Base-by-base conservation (phyloP, 2,113 vertebrate species). In the Limnothrissa miodon region DNA sequence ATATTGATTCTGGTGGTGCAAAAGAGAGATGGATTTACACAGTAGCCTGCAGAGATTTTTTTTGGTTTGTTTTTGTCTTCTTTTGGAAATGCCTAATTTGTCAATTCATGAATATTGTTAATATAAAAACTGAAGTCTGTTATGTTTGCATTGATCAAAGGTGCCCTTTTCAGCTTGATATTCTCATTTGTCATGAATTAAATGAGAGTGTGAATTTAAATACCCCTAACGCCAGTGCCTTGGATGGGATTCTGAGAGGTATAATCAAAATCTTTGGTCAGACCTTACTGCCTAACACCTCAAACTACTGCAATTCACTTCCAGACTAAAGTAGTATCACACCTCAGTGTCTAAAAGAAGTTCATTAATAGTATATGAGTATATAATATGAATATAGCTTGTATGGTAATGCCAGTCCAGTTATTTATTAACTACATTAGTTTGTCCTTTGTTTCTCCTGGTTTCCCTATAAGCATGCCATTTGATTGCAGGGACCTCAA, bases 1-100 rank as follows among this genome's bases (percentile, higher is more conserved):
- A 87, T 85, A 94, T 95, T 92, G 93, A 93, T 95, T 94, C 91
- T 83, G 89, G 88, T 83, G 89, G 88, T n/a, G 33, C 9, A 17
- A 74, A 15, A 15, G 11, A 13, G 29, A 36, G 25, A 74, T 11
- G 36, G 29, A 74, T 5, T 36, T n/a, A 1, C 29, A 70, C 11
- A 70, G 33, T 33, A 70, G 15, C 11, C 4, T 17, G 29, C 66
- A 36, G 11, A 74, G 4, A 33, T 13, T 70, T 11, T 36, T 74
- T 36, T 70, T 70, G 2, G 42, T 42, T 13, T 70, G 25, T 36
- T 70, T 15, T 15, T 33, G 62, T 15, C 29, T 70, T 33, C 66
- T 33, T 74, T 15, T 74, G 4, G 9, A 15, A 74, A 74, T 74
- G 15, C 4, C 17, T 11, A 13, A 39, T 74, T 36, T 74, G 19